Percentiles rank a stretch among this genome's conserved stretches.
phyloP scores from a whole-genome alignment of 2,113 vertebrate genomes.

The Sarotherodon lohbergeri region DNA sequence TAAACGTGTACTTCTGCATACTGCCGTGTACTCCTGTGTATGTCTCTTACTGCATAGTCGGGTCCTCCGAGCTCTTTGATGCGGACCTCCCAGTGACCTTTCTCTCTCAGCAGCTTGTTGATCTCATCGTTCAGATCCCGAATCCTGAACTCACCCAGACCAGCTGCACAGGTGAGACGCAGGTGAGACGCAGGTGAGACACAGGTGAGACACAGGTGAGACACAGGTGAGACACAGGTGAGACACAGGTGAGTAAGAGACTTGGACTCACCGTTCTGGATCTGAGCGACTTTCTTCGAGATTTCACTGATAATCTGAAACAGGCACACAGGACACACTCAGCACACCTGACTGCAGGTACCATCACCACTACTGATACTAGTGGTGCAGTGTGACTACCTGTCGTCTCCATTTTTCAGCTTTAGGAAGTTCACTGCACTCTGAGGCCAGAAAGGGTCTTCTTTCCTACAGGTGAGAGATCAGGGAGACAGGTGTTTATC shows the following conservation, averaged over 20 bases:
- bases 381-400: slow-evolving; percentile 58
- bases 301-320: slow-evolving; percentile 96
- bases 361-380: neutral
- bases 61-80: slow-evolving; percentile 94
- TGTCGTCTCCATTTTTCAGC: slow-evolving; percentile 97
- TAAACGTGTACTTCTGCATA: neutral
- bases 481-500: neutral
- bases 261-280: slow-evolving; percentile 88
- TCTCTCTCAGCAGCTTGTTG: slow-evolving; percentile 96
- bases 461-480: slow-evolving; percentile 75
- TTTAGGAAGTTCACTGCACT: slow-evolving; percentile 92
- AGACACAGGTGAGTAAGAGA: neutral
- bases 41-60: slow-evolving; percentile 78
- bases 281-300: slow-evolving; percentile 97
- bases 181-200: rapidly evolving
- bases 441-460: slow-evolving; percentile 92
- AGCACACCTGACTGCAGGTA: neutral
- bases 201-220: neutral
- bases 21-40: too few relatives aligned
- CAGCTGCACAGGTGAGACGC: slow-evolving; percentile 60
- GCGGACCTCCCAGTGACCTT: slow-evolving; percentile 93
- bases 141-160: slow-evolving; percentile 94
- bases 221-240: rapidly evolving
- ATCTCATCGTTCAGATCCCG: slow-evolving; percentile 97
- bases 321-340: neutral